Evolutionary conservation across 1,140 invertebrate genomes (phyloP), one percentile per base, ranked within the genome.

Genomic region (Lysiphlebus fabarum): DNA sequence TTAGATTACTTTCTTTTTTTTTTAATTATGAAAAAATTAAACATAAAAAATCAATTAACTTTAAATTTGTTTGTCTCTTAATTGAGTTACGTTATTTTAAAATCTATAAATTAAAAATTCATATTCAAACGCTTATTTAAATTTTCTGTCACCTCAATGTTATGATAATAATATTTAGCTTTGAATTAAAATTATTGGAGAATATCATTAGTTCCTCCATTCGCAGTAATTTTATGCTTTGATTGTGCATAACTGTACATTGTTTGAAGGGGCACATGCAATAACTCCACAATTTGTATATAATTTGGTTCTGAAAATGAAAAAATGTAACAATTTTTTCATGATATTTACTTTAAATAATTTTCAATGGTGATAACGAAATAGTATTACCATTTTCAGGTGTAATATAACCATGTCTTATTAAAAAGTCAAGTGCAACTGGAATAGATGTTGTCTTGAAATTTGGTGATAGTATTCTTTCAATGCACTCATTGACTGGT

Each of bases 381-480:
- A 14, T 10, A 37, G 36, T 8, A 41, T 50, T 82, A 93, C 92
- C 92, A 80, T 90, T 92, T 74, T 96, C 93, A 34, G 92, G 85
- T 59, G 88, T 92, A 43, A 97, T 88, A 56, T 90, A 84, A 51
- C 93, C 93, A 77, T 93, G 92, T 71, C 94, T 84, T 65, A 96
- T 90, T 62, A 96, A 82, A 78, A 96, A 97, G 77, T 96, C 93
- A 62, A 96, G 79, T 7, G 91, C 87, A 14, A 96, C 90, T 44
- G 93, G 90, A 57, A 89, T 90, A 72, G 91, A 93, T 9, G 94
- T 96, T 3, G 92, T 94, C 79, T 97, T 97, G 71, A 96, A 96
- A 65, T 93, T 87, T 5, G 87, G 82, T 34, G 87, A 85, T 40
- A 93, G 85, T 58, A 93, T 86, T 68, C 88, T 84, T 66, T 92